phyloP scores from a whole-genome alignment of 2,888 invertebrate genomes.

The Tachystola acroxantha region DNA sequence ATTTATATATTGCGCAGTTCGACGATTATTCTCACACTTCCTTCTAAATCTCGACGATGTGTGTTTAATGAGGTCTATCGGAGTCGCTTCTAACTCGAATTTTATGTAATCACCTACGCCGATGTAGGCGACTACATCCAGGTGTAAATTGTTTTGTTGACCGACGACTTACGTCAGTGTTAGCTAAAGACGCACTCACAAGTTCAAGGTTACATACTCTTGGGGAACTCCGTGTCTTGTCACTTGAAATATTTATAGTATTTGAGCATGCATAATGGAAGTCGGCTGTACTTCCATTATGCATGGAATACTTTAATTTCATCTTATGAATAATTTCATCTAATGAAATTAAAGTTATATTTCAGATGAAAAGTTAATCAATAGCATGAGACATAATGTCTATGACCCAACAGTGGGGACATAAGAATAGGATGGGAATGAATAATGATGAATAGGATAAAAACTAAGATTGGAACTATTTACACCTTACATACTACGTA shows the following conservation, averaged over 20 bases:
- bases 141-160: conserved; percentile 62
- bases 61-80: conserved; percentile 20
- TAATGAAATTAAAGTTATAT: too few species aligned
- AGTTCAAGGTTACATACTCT: conserved; percentile 59
- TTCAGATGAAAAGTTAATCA: too few species aligned
- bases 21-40: conserved; percentile 1
- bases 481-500: too few species aligned
- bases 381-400: too few species aligned
- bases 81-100: conserved; percentile 10
- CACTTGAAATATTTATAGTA: conserved; percentile 4
- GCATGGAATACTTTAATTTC: too few species aligned
- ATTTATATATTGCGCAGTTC: conserved; percentile 14
- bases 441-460: too few species aligned
- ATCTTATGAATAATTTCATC: too few species aligned
- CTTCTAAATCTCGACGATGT: conserved; percentile 16
- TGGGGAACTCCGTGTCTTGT: conserved; percentile 24
- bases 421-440: too few species aligned
- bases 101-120: conserved; percentile 10
- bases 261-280: not conserved
- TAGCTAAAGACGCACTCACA: conserved; percentile 41
- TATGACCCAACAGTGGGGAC: too few species aligned
- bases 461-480: too few species aligned
- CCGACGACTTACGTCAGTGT: conserved; percentile 63
- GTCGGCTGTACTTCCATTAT: too few species aligned
- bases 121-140: conserved; percentile 39